phyloP scores from a whole-genome alignment of 2,113 vertebrate species.

The Serinus canaria region DNA sequence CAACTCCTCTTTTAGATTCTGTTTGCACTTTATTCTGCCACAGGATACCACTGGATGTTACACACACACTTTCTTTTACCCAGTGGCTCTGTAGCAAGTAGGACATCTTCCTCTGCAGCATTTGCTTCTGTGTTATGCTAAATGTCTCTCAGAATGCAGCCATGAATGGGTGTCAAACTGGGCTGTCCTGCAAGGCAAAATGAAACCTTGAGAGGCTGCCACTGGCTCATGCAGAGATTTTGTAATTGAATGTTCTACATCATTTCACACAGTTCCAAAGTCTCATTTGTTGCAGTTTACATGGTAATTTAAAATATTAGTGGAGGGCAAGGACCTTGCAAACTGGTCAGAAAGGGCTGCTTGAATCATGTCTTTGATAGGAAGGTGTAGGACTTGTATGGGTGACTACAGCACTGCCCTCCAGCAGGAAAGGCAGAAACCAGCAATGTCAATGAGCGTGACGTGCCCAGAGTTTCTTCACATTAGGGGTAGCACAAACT shows the following conservation, averaged over 20 bases:
- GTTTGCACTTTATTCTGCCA: neutral
- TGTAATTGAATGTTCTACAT: constrained; percentile 21
- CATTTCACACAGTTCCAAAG: neutral
- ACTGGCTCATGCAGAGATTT: neutral
- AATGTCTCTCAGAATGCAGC: neutral
- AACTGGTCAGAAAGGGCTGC: neutral
- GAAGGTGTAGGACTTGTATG: neutral
- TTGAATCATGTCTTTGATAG: neutral
- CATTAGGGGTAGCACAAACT: neutral
- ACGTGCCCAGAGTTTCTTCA: rapidly evolving
- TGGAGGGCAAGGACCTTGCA: neutral
- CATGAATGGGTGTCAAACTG: neutral
- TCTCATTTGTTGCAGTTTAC: neutral
- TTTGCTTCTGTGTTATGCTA: neutral
- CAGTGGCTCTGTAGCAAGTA: neutral
- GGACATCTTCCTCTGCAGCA: neutral
- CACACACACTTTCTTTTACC: rapidly evolving
- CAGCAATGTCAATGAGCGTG: neutral
- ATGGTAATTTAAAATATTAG: neutral
- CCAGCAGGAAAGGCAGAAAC: neutral
- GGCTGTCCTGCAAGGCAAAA: neutral
- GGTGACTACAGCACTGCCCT: neutral
- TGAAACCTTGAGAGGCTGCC: neutral
- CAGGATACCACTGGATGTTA: neutral
- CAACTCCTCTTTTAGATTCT: neutral